phyloP scores from a whole-genome alignment of 2,888 invertebrate genomes.

The Rugalucina vietnamica region DNA sequence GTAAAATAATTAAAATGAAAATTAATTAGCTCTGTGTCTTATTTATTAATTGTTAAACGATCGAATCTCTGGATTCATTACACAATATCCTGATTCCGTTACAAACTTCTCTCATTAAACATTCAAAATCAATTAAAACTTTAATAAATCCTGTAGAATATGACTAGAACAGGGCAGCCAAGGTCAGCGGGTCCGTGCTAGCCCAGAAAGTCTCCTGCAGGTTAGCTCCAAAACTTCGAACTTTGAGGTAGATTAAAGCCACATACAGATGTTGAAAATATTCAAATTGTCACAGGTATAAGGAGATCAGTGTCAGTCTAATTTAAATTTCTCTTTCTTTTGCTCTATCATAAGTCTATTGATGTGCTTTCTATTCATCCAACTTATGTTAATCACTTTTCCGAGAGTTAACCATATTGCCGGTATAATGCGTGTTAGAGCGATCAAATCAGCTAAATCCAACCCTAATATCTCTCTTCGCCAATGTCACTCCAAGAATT shows the following conservation, averaged over 20 bases:
- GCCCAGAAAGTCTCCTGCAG: neutral
- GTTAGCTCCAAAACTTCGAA: slow-evolving; percentile 2
- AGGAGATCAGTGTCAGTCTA: slow-evolving; percentile 35
- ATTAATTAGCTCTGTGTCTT: neutral
- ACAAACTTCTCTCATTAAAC: neutral
- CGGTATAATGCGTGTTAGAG: neutral
- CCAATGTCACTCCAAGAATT: slow-evolving; percentile 6
- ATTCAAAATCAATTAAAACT: neutral
- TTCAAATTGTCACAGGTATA: slow-evolving; percentile 8
- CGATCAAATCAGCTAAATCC: slow-evolving; percentile 10
- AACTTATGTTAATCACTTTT: slow-evolving; percentile 53
- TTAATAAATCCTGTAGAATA: neutral
- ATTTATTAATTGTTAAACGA: no score
- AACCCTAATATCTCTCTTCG: slow-evolving; percentile 5
- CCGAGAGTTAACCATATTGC: slow-evolving; percentile 14
- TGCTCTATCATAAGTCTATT: slow-evolving; percentile 33
- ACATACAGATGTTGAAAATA: neutral
- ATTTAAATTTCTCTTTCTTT: slow-evolving; percentile 36
- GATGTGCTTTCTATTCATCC: slow-evolving; percentile 23
- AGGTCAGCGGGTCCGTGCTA: neutral
- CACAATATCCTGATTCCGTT: neutral
- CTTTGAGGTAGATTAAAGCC: slow-evolving; percentile 6
- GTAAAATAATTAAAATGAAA: no score
- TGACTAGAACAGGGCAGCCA: neutral
- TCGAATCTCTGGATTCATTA: neutral